These are phyloP conservation scores for Notolabrus celidotus DNA, from an alignment of 2,797 vertebrate species.

Conservation along the genomic window DNA sequence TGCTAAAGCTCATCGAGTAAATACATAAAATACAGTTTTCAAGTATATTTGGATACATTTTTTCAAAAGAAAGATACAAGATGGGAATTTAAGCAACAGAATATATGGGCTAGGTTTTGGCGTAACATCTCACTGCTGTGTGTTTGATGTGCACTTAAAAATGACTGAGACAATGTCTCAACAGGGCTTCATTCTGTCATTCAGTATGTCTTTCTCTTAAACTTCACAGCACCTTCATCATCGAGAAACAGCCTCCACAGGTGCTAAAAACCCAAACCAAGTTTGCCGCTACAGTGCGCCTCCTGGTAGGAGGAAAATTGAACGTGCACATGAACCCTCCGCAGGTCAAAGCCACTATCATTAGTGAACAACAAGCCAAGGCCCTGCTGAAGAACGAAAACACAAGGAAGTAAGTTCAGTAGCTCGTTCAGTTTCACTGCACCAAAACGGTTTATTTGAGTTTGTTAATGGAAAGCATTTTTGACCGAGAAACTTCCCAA, in stretches of 20 bases:
- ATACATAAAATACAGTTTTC: neutral
- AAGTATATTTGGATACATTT: no score
- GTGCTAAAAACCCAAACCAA: slow-evolving; percentile 98
- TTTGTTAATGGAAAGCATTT: neutral
- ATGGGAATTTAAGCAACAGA: neutral
- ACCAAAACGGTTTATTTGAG: neutral
- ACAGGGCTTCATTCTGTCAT: neutral
- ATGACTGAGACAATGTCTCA: neutral
- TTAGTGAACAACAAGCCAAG: slow-evolving; percentile 97
- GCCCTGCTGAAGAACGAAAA: slow-evolving; percentile 97
- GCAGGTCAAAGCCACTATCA: slow-evolving; percentile 98
- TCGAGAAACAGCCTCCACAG: slow-evolving; percentile 98
- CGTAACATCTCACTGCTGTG: neutral
- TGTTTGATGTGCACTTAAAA: neutral
- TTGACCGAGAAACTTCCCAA: neutral
- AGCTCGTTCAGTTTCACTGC: neutral
- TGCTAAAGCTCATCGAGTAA: neutral
- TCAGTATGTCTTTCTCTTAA: neutral
- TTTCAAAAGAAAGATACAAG: neutral
- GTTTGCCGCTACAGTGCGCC: slow-evolving; percentile 95
- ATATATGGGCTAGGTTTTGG: neutral
- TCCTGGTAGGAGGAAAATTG: slow-evolving; percentile 95
- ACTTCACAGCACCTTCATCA: slow-evolving; percentile 93
- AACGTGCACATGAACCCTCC: slow-evolving; percentile 99
- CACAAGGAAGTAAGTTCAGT: slow-evolving; percentile 82